A percentile compares a stretch with the other conserved stretches of the same genome.
Evolutionary conservation across 2,113 vertebrate species (phyloP).

Genomic region (Mus musculus): DNA sequence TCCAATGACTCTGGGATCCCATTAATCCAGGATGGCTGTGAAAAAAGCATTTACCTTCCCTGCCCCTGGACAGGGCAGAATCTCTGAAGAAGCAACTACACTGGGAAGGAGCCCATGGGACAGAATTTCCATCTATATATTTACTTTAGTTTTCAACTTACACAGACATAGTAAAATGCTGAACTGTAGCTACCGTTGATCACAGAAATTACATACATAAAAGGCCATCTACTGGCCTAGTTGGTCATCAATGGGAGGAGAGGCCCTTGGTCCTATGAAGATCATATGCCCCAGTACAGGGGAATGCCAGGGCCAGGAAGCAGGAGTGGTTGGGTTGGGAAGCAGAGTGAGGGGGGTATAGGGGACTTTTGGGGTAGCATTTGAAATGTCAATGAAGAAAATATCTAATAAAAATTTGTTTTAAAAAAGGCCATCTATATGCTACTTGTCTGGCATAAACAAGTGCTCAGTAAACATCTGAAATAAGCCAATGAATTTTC

Average conservation of each 20-base stretch:
- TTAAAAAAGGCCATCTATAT: neutral
- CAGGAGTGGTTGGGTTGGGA: too few species aligned
- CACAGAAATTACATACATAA: neutral
- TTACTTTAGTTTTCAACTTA: neutral
- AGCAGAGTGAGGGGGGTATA: too few species aligned
- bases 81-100: neutral
- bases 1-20: neutral
- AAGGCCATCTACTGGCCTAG: neutral
- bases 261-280: too few species aligned
- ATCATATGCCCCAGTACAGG: too few species aligned
- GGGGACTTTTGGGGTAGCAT: too few species aligned
- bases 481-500: neutral
- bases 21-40: neutral
- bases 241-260: too few species aligned
- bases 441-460: neutral
- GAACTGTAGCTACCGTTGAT: neutral
- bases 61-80: neutral
- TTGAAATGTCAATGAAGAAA: too few species aligned
- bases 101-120: neutral
- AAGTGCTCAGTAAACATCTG: neutral
- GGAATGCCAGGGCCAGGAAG: too few species aligned
- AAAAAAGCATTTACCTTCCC: slow-evolving; percentile 10
- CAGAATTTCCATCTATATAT: neutral
- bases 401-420: too few species aligned
- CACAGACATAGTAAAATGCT: neutral